phyloP scores from a whole-genome alignment of 2,888 invertebrate species.

The Podotricha telesiphe region DNA sequence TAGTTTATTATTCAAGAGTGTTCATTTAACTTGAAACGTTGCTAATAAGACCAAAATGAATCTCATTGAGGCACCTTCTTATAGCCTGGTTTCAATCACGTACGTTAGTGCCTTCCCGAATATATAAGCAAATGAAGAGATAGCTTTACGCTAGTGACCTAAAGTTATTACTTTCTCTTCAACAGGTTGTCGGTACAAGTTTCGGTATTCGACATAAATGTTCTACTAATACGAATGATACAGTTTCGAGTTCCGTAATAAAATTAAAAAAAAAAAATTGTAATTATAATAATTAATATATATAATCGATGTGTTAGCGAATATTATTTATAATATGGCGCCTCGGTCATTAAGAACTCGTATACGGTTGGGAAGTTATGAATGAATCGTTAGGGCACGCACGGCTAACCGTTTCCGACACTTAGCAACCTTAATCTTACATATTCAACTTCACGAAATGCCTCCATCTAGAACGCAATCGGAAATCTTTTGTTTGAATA shows the following conservation, averaged over 20 bases:
- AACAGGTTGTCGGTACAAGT: constrained; percentile 25
- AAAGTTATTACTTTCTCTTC: constrained; percentile 61
- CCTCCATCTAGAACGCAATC: constrained; percentile 32
- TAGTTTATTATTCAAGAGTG: not conserved
- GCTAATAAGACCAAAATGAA: constrained; percentile 46
- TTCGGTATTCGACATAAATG: constrained; percentile 19
- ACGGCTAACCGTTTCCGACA: constrained; percentile 59
- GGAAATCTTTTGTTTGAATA: constrained; percentile 38
- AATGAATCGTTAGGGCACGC: constrained; percentile 70
- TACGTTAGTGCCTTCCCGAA: constrained; percentile 41
- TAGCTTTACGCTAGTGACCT: constrained; percentile 56
- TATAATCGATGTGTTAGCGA: constrained; percentile 26
- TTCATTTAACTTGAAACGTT: not conserved
- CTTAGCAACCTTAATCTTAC: constrained; percentile 50
- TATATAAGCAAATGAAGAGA: constrained; percentile 43
- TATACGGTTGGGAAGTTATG: constrained; percentile 49
- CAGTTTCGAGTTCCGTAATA: constrained; percentile 9
- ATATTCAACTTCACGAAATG: constrained; percentile 24
- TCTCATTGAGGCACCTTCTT: constrained; percentile 51
- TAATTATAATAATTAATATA: too few species aligned
- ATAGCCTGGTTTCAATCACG: constrained; percentile 70
- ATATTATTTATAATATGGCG: constrained; percentile 23
- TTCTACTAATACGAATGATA: constrained; percentile 20
- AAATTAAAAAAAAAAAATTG: too few species aligned
- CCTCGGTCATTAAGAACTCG: constrained; percentile 33